Evolutionary conservation across 2,797 vertebrate genomes (phyloP), one percentile per base, ranked within the genome.

Genomic region (Sebastiscus tertius): DNA sequence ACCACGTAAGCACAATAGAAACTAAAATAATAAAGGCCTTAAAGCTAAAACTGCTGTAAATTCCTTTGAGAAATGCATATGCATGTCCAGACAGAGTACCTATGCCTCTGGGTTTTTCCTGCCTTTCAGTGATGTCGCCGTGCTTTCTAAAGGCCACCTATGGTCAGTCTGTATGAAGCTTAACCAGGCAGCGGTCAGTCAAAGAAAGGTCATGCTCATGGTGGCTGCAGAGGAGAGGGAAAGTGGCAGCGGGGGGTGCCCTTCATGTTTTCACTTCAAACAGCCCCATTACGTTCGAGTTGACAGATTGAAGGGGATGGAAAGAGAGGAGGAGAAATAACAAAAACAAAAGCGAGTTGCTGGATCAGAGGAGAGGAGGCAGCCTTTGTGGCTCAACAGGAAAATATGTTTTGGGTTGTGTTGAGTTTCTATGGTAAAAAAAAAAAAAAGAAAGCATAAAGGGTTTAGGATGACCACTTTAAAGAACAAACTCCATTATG

Each of bases 221-320:
- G 84, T 81, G 84, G 82, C 87, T 84, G 85, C 75, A 79, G 81
- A 83, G 77, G 71, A 86, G 77, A 85, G 55, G 39, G 63, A 73
- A 76, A 27, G 73, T 16, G 69, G 77, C 75, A 78, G 88, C 39
- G 6, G 91, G 92, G 87, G 87, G 75, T 79, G 87, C 75, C 84
- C 88, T 94, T 95, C 91, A 90, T 95, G 87, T 93, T 94, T 89
- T 87, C 85, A 87, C 90, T 93, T 93, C 88, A 95, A 94, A 95
- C 85, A 75, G 74, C 76, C 64, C 27, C 66, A 87, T 89, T 74
- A 82, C 71, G 26, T 82, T 86, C 6, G 4, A 74, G 72, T 83
- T 86, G 80, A 86, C 84, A 84, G 77, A 82, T 69, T 85, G 89
- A 86, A 79, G 42, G 65, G 62, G 52, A 67, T 65, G 49, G 66